A percentile compares a stretch with the other conserved stretches of the same genome.
These are phyloP conservation scores for Tridacna gigas DNA, from an alignment of 2,888 invertebrate genomes.

Conservation along the genomic window DNA sequence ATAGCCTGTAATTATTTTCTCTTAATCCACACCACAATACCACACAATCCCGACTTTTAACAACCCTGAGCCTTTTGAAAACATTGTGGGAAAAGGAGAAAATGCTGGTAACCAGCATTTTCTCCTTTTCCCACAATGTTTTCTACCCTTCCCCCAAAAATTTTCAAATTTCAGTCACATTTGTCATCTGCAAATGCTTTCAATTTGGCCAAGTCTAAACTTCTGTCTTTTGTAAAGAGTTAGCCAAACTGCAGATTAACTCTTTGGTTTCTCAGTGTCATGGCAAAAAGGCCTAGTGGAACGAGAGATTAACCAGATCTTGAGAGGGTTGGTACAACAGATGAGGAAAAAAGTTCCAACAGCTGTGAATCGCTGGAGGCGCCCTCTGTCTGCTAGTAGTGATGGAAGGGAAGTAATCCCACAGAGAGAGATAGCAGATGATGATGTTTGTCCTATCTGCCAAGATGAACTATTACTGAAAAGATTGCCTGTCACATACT, in stretches of 20 bases:
- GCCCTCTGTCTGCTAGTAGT: conserved; percentile 59
- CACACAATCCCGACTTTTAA: too few species aligned
- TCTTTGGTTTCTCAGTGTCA: conserved; percentile 75
- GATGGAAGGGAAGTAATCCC: conserved; percentile 73
- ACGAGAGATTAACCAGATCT: conserved; percentile 83
- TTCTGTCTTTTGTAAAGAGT: too few species aligned
- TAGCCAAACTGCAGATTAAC: background rate
- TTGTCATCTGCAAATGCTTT: too few species aligned
- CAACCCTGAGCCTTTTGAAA: background rate
- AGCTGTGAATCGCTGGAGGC: conserved; percentile 58
- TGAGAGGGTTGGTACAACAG: conserved; percentile 74
- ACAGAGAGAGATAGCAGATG: conserved; percentile 82
- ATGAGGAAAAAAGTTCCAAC: conserved; percentile 61
- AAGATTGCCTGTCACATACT: conserved; percentile 84
- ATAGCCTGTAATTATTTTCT: too few species aligned
- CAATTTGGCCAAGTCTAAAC: too few species aligned
- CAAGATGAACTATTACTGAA: conserved; percentile 84
- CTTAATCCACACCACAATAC: too few species aligned
- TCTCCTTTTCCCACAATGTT: too few species aligned
- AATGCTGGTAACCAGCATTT: background rate
- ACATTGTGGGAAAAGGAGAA: background rate
- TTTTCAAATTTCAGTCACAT: too few species aligned
- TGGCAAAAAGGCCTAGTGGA: conserved; percentile 85
- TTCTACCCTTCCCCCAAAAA: too few species aligned
- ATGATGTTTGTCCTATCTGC: conserved; percentile 85